Evolutionary conservation across 2,888 invertebrate species (phyloP), one percentile per base, ranked within the genome.

Genomic region (Taphrorychus bicolor): DNA sequence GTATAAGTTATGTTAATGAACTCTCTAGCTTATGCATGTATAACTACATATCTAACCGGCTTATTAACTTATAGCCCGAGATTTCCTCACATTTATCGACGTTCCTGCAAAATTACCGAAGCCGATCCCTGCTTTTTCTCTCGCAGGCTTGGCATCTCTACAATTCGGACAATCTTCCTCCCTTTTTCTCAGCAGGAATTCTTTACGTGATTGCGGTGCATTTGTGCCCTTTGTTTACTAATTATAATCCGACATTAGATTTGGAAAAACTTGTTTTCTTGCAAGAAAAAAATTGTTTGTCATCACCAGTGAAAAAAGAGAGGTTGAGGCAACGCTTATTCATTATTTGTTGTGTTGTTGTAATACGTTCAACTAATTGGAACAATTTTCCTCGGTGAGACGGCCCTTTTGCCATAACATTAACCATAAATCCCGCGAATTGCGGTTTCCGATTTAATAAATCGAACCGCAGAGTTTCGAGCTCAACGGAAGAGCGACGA

Each of bases 11-110:
- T 51, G 51, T 19, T 51, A 22, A 51, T 51, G 51, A 51, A 51
- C 51, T 19, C 17, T 51, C 51, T 19, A 51, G 19, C 51, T 51
- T 51, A 51, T 22, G 51, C 51, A 19, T 51, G 51, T 51, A 21
- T 19, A 51, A 51, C 51, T 22, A 22, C 51, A 51, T 51, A 51
- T 18, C 14, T 48, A 48, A 48, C 16, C 18, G 48, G 48, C 48
- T 51, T 51, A 51, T 51, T 51, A 51, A 51, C 51, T 18, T 51
- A 51, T 51, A 17, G 11, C 21, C 21, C 19, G 51, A 51, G 51
- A 51, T 51, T 51, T 51, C 51, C 22, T 22, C 51, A 22, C 51
- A 22, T 22, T 51, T 51, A 51, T 51, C 22, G 51, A 18, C 19
- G 51, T 51, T 19, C 51, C 22, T 19, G 22, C 51, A 18, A 51